These are phyloP conservation scores for Tauraco erythrolophus DNA, from an alignment of 2,113 vertebrate species.

Conservation along the genomic window DNA sequence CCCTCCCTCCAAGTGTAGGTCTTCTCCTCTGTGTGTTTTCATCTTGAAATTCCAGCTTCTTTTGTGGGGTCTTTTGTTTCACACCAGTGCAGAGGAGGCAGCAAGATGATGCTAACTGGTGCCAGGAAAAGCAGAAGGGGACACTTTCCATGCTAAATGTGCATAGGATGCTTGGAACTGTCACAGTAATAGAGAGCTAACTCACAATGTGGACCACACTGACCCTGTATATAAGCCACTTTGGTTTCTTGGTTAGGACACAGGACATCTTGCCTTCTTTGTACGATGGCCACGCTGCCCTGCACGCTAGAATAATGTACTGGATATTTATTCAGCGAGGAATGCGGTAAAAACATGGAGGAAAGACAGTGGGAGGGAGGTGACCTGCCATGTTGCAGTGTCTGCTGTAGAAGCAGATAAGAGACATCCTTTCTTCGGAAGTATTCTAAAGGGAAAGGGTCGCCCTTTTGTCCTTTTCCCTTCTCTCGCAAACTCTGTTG, in stretches of 20 bases:
- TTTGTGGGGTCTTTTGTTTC: neutral
- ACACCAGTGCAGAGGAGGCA: neutral
- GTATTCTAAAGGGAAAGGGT: neutral
- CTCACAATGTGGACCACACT: neutral
- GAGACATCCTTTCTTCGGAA: neutral
- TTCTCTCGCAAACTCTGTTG: neutral
- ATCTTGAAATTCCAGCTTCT: neutral
- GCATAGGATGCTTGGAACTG: neutral
- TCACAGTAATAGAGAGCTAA: neutral
- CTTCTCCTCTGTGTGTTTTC: neutral
- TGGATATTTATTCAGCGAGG: neutral
- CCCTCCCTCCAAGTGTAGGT: neutral
- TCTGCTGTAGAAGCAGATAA: neutral
- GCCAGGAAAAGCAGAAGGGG: neutral
- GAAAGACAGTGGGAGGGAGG: neutral
- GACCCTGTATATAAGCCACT: neutral
- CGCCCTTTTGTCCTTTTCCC: neutral
- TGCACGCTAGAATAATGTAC: neutral
- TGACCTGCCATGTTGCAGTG: neutral
- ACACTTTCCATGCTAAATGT: neutral
- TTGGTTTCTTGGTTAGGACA: neutral
- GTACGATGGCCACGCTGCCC: neutral
- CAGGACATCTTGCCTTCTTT: neutral
- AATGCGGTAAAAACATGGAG: neutral
- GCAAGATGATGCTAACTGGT: neutral